A percentile compares a stretch with the other conserved stretches of the same genome.
phyloP scores from a whole-genome alignment of 2,888 invertebrate species.

The Eupeodes luniger region DNA sequence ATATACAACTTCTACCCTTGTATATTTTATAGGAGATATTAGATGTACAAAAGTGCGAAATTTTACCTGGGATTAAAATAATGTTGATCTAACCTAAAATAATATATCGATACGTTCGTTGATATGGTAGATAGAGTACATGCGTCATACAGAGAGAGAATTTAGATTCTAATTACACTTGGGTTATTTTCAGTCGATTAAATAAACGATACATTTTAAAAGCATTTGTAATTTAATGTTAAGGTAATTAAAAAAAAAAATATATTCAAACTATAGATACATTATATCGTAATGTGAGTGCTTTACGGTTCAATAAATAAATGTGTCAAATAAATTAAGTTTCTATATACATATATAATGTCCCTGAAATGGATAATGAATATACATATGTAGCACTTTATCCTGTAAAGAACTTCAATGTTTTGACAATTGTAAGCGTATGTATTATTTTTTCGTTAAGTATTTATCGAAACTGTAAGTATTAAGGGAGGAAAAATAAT shows the following conservation, averaged over 20 bases:
- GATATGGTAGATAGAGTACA: not conserved
- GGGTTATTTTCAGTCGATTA: constrained; percentile 26
- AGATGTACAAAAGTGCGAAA: not conserved
- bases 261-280: not conserved
- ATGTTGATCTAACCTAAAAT: constrained; percentile 6
- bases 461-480: not conserved
- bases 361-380: not conserved
- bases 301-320: constrained; percentile 2
- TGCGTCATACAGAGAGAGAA: constrained; percentile 14
- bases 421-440: not conserved
- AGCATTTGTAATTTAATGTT: constrained; percentile 26
- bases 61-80: not conserved
- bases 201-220: constrained; percentile 26
- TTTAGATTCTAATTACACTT: constrained; percentile 21
- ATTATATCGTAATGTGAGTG: not conserved
- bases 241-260: constrained; percentile 13
- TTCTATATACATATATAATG: not conserved
- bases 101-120: not conserved
- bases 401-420: not conserved
- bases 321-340: constrained; percentile 16
- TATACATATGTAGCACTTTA: not conserved
- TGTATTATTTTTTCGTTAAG: not conserved
- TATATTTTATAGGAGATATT: not conserved
- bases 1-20: not conserved
- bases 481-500: not conserved